Evolutionary conservation across 1,140 invertebrate genomes (phyloP).

Genomic region (Tetramorium simillimum): DNA sequence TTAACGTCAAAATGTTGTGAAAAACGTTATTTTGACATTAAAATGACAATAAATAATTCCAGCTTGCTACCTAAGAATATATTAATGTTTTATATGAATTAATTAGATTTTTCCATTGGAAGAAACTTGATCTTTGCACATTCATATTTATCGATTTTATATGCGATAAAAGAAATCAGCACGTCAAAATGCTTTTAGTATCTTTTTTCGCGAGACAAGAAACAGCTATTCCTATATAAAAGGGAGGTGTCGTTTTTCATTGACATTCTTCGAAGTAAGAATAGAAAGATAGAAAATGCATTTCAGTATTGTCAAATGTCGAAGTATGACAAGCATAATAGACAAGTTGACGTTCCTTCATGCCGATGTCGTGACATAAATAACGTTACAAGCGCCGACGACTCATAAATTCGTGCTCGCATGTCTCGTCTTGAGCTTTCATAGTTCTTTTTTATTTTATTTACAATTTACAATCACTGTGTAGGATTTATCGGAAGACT

Average conservation of each 20-base stretch:
- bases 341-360: slow-evolving; percentile 33
- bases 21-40: too few relatives aligned
- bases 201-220: background rate
- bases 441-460: slow-evolving; percentile 23
- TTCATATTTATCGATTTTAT: background rate
- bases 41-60: too few relatives aligned
- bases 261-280: slow-evolving; percentile 15
- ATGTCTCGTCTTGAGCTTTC: slow-evolving; percentile 52
- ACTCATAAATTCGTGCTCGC: slow-evolving; percentile 75
- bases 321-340: slow-evolving; percentile 31
- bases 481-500: background rate
- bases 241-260: slow-evolving; percentile 10
- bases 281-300: slow-evolving; percentile 14
- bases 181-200: slow-evolving; percentile 3
- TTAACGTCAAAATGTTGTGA: too few relatives aligned
- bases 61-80: too few relatives aligned
- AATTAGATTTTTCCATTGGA: background rate
- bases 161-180: background rate
- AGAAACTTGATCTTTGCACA: background rate
- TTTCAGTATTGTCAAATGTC: slow-evolving; percentile 44
- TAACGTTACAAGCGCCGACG: slow-evolving; percentile 73
- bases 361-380: slow-evolving; percentile 29
- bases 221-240: slow-evolving; percentile 12
- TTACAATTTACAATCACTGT: slow-evolving; percentile 9
- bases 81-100: background rate